Evolutionary conservation across 2,113 vertebrate genomes (phyloP).

Genomic region (Pseudolaguvia tuberculata): DNA sequence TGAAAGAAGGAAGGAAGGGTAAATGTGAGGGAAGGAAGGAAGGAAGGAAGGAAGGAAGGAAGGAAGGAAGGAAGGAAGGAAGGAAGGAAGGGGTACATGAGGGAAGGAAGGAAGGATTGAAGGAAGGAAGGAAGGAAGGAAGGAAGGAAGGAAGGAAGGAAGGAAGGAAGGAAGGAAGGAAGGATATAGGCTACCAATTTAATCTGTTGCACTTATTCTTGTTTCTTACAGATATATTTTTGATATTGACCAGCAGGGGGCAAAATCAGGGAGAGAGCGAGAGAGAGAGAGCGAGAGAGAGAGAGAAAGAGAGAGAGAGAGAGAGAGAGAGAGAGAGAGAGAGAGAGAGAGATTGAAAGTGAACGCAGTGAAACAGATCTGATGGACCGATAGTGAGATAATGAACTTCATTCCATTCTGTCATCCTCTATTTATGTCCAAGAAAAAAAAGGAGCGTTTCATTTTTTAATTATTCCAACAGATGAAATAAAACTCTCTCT

Average conservation of each 20-base stretch:
- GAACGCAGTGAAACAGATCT: constrained; percentile 26
- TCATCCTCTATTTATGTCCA: constrained; percentile 13
- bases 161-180: no score
- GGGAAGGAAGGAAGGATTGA: no score
- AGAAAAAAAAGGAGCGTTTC: neutral
- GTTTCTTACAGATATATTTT: neutral
- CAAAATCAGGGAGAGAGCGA: constrained; percentile 12
- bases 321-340: neutral
- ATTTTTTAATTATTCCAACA: neutral
- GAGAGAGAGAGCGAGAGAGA: no score
- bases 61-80: no score
- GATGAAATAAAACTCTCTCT: neutral
- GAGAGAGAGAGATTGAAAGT: neutral
- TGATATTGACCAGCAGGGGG: constrained; percentile 13
- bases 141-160: no score
- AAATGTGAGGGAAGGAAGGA: no score
- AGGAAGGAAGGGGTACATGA: no score
- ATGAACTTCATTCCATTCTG: constrained; percentile 20
- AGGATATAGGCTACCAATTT: no score
- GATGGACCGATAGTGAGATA: constrained; percentile 29
- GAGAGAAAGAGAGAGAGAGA: neutral
- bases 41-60: no score
- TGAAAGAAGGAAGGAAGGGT: no score
- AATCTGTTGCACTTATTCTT: no score
- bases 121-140: no score